These are phyloP conservation scores for Drosophila novamexicana DNA, from an alignment of 1,140 invertebrate genomes.

Conservation along the genomic window DNA sequence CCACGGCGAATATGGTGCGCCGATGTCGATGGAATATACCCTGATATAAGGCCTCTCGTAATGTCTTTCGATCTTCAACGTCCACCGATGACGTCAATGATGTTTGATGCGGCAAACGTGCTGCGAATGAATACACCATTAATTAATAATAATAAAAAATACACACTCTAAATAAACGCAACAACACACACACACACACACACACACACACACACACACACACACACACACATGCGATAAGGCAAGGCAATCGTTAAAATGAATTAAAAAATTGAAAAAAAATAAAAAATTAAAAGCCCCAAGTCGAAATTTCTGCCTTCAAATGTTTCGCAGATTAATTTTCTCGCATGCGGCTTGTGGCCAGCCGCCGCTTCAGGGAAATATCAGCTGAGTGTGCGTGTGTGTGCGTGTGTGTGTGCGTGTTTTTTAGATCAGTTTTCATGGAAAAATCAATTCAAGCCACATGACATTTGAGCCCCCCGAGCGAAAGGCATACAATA, in stretches of 20 bases:
- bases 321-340: constrained; percentile 4
- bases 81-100: constrained; percentile 83
- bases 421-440: constrained; percentile 22
- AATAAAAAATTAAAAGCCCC: neutral
- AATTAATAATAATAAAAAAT: constrained; percentile 16
- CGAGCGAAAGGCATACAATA: neutral
- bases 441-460: constrained; percentile 23
- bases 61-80: constrained; percentile 84
- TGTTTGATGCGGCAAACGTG: constrained; percentile 82
- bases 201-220: neutral
- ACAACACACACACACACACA: neutral
- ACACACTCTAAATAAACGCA: constrained; percentile 18
- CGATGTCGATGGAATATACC: constrained; percentile 92
- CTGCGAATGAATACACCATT: constrained; percentile 50
- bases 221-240: constrained; percentile 35
- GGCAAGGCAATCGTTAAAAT: constrained; percentile 5
- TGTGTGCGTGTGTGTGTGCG: neutral
- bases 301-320: constrained; percentile 1
- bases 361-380: neutral
- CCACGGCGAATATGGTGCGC: constrained; percentile 91
- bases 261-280: neutral
- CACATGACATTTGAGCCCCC: constrained; percentile 10
- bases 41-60: constrained; percentile 91
- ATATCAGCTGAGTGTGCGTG: constrained; percentile 5
- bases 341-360: constrained; percentile 7